Evolutionary conservation across 1,140 invertebrate species (phyloP).

Genomic region (Goniozus legneri): DNA sequence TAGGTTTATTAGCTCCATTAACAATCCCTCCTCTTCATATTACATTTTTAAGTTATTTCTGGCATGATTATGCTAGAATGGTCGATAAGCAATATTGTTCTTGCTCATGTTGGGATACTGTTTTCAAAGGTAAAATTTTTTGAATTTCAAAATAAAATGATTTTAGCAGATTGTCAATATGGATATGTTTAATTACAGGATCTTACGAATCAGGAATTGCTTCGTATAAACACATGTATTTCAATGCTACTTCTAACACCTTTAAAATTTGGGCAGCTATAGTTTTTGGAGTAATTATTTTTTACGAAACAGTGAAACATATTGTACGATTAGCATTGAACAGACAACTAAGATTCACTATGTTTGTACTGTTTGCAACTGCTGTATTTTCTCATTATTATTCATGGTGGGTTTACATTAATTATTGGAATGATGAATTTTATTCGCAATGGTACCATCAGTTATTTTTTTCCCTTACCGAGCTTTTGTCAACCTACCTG

Average conservation of each 20-base stretch:
- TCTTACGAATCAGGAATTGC: constrained; percentile 72
- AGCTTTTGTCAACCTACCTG: constrained; percentile 67
- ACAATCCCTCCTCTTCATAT: constrained; percentile 64
- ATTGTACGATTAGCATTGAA: constrained; percentile 59
- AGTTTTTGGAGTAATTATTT: constrained; percentile 62
- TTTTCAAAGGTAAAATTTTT: constrained; percentile 66
- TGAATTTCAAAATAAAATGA: neutral
- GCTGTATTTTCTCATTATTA: constrained; percentile 81
- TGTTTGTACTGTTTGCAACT: constrained; percentile 67
- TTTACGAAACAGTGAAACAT: constrained; percentile 71
- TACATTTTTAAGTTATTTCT: constrained; percentile 64
- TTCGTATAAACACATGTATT: constrained; percentile 80
- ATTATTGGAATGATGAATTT: constrained; percentile 82
- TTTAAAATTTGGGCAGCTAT: constrained; percentile 75
- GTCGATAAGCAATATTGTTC: constrained; percentile 68
- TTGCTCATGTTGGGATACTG: constrained; percentile 79
- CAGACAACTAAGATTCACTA: constrained; percentile 61
- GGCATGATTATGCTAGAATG: constrained; percentile 66
- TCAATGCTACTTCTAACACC: constrained; percentile 73
- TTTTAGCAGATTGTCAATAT: constrained; percentile 1
- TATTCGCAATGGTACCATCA: constrained; percentile 76
- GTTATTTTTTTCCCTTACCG: constrained; percentile 72
- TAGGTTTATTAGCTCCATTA: constrained; percentile 51
- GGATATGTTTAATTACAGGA: constrained; percentile 54
- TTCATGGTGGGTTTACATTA: constrained; percentile 79